Evolutionary conservation across 2,888 invertebrate genomes (phyloP), one percentile per base, ranked within the genome.

Genomic region (Phalera bucephala): DNA sequence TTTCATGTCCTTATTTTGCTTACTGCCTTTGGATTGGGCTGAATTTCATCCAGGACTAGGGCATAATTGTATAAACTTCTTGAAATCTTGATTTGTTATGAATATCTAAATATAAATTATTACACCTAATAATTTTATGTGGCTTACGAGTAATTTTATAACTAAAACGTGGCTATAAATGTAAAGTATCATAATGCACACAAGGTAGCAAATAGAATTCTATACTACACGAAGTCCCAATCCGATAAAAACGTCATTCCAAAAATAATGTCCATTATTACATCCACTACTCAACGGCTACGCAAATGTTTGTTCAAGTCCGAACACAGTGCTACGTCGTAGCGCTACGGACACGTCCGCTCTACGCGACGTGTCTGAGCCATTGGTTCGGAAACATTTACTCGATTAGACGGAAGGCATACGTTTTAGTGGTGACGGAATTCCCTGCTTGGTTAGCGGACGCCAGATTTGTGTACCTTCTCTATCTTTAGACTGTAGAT

Each of bases 371-470:
- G 69, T 75, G 70, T 80, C 65, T 78, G 42, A 70, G 34, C 60
- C 84, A 82, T 61, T 83, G 84, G 65, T 45, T 66, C 64, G 77
- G 83, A 85, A 85, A 80, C 73, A 73, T 80, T 78, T 80, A 83
- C 79, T 80, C 80, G 83, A 81, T 84, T 83, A 82, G 74, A 80
- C 71, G 73, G n/a, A 81, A 81, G 72, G 77, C 77, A 78, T 75
- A 82, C 78, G 81, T 76, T 80, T 80, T 82, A 79, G 73, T 66
- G 74, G 76, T 68, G 72, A 71, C 66, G 64, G 66, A 65, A 69
- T 73, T 70, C 72, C 71, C 66, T 59, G 64, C 64, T 68, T 68
- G 67, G 63, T 62, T 69, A 71, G 38, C 58, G 65, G 46, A 45
- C 40, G 45, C 47, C 58, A 61, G 65, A 62, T 64, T 69, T 64